Evolutionary conservation across 2,888 invertebrate species (phyloP).

Genomic region (Dinocampus coccinellae): DNA sequence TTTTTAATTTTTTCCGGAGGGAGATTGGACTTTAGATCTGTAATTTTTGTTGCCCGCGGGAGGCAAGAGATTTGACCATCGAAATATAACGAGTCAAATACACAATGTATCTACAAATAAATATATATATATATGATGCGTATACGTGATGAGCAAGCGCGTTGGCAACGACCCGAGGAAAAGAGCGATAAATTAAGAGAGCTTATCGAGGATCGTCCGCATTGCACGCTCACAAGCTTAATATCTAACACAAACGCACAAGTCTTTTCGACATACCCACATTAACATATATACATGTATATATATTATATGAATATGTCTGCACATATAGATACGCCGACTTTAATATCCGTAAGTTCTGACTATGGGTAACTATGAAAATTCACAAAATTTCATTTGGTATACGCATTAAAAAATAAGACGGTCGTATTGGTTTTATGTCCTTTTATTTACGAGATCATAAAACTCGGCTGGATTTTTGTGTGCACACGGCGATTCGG

Average conservation of each 20-base stretch:
- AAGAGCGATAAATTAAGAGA: constrained; percentile 63
- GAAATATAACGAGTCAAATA: constrained; percentile 36
- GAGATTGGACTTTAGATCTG: constrained; percentile 6
- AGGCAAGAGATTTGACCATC: constrained; percentile 31
- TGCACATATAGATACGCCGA: neutral
- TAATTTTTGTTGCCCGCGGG: constrained; percentile 36
- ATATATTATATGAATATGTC: neutral
- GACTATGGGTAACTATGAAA: neutral
- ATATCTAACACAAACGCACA: constrained; percentile 23
- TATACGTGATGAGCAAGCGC: constrained; percentile 8
- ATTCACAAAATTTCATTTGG: constrained; percentile 41
- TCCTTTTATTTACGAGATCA: constrained; percentile 63
- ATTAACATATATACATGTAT: neutral
- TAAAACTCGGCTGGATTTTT: constrained; percentile 52
- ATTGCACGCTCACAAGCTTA: constrained; percentile 56
- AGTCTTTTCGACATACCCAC: neutral
- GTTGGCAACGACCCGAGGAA: constrained; percentile 56
- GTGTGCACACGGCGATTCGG: constrained; percentile 46
- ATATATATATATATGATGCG: constrained; percentile 30
- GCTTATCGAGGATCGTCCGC: constrained; percentile 64
- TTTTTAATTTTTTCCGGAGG: constrained; percentile 6
- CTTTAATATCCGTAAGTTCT: neutral
- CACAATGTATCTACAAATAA: constrained; percentile 18
- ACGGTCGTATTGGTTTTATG: constrained; percentile 61
- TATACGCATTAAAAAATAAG: constrained; percentile 46